Base-by-base conservation (phyloP, 2,888 invertebrate species). In the Isoperla grammatica region DNA sequence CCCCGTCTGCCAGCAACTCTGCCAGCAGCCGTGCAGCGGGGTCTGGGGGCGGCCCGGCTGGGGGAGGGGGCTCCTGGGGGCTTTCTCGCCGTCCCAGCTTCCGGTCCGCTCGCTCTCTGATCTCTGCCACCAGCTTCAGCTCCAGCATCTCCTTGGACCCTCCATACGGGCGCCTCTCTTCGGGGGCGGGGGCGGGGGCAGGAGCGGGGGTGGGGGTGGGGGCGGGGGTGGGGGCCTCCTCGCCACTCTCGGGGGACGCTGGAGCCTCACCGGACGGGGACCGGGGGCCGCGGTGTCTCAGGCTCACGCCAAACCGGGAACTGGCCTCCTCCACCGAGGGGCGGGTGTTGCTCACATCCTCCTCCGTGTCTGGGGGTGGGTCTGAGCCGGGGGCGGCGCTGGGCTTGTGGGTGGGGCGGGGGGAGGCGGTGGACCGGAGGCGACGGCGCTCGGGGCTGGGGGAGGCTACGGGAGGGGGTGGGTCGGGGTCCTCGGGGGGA, bases 91-190 rank as follows among this genome's bases (percentile, higher is more conserved):
- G 63, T 19, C 56, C 50, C 17, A 49, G 79, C 69, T 85, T 85
- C 67, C 82, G 81, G 68, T 87, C 86, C 11, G 87, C 84, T 57
- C 84, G 79, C 71, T 90, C 89, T 72, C 90, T 90, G 60, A 91
- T 90, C 74, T 92, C 92, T 4, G 89, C 87, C 49, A 90, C 87
- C 22, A 89, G 75, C 71, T 89, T 88, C 53, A 88, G 74, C 70
- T 90, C 90, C 53, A 88, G 77, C 83, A 90, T 89, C 72, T 91
- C 91, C 69, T 91, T 91, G 87, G 84, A 29, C 83, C 81, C n/a
- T 6, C 5, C 5, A n/a, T n/a, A 62, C 78, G 76, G 0, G 71
- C 70, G 62, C 76, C 79, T 69, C 76, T 77, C 40, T 17, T 6
- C 23, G 11, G 13, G 6, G 11, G 54, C 22, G 12, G n/a, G 15